A percentile compares a stretch with the other conserved stretches of the same genome.
phyloP scores from a whole-genome alignment of 1,140 invertebrate species.

The Hyles euphorbiae region DNA sequence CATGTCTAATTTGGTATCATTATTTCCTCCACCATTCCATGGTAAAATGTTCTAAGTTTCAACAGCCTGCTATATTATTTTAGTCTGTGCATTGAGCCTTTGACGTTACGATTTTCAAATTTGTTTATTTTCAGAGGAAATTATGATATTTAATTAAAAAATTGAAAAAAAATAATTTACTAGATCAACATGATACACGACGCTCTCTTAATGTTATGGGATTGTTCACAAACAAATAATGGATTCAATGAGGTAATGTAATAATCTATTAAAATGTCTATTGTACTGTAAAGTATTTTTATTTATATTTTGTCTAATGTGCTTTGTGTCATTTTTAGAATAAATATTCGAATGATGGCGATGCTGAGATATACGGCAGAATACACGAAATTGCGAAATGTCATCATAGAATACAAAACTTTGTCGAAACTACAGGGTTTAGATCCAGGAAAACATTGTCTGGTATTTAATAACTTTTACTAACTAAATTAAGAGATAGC shows the following conservation, averaged over 20 bases:
- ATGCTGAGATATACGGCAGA: conserved; percentile 51
- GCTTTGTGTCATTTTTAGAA: conserved; percentile 24
- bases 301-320: not conserved
- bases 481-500: no score
- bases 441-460: conserved; percentile 45
- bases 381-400: conserved; percentile 56
- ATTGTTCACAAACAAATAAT: conserved; percentile 45
- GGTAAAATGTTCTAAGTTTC: no score
- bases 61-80: no score
- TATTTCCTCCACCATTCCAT: no score
- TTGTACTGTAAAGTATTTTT: not conserved
- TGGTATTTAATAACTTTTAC: conserved; percentile 23
- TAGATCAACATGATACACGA: conserved; percentile 60
- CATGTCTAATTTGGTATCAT: no score
- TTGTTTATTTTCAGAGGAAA: not conserved
- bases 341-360: conserved; percentile 49
- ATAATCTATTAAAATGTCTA: not conserved
- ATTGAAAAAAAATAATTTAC: not conserved
- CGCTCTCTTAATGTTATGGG: conserved; percentile 65
- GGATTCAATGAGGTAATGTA: conserved; percentile 22
- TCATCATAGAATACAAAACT: conserved; percentile 59
- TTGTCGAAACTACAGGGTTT: conserved; percentile 45
- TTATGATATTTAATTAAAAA: conserved; percentile 5
- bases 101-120: not conserved
- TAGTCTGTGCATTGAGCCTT: no score